phyloP scores from a whole-genome alignment of 1,140 invertebrate species.

The Caenorhabditis brenneri region DNA sequence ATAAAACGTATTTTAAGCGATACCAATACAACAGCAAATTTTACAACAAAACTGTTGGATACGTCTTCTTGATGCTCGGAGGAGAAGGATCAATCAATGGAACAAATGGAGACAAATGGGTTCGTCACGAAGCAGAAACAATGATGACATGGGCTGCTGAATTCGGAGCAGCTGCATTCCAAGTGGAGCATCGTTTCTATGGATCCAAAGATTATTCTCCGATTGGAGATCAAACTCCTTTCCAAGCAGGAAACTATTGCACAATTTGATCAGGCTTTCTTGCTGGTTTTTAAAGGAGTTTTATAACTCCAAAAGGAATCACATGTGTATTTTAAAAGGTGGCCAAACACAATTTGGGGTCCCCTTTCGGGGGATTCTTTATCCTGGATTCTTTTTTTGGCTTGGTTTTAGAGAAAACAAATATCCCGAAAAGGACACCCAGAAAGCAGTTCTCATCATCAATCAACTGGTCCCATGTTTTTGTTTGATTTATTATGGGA shows the following conservation, averaged over 20 bases:
- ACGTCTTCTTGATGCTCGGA: constrained; percentile 55
- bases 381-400: constrained; percentile 78
- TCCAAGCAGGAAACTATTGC: constrained; percentile 19
- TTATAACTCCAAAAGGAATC: constrained; percentile 56
- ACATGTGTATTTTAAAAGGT: constrained; percentile 19
- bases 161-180: constrained; percentile 51
- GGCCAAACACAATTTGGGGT: constrained; percentile 78
- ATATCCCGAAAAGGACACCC: constrained; percentile 85
- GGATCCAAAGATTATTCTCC: constrained; percentile 43
- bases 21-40: constrained; percentile 55
- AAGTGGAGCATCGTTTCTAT: constrained; percentile 50
- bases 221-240: constrained; percentile 47
- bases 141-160: constrained; percentile 52
- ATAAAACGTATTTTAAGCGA: too few species aligned
- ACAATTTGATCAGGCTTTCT: constrained; percentile 48
- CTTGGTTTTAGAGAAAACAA: constrained; percentile 85
- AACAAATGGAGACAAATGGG: constrained; percentile 48
- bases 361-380: constrained; percentile 90
- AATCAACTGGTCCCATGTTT: constrained; percentile 47
- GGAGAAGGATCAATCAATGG: constrained; percentile 47
- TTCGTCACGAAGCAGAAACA: constrained; percentile 25
- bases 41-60: constrained; percentile 43
- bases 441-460: constrained; percentile 83
- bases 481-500: constrained; percentile 48
- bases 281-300: constrained; percentile 49